Base-by-base conservation (phyloP, 1,140 invertebrate species). In the Sesamia nonagrioides region DNA sequence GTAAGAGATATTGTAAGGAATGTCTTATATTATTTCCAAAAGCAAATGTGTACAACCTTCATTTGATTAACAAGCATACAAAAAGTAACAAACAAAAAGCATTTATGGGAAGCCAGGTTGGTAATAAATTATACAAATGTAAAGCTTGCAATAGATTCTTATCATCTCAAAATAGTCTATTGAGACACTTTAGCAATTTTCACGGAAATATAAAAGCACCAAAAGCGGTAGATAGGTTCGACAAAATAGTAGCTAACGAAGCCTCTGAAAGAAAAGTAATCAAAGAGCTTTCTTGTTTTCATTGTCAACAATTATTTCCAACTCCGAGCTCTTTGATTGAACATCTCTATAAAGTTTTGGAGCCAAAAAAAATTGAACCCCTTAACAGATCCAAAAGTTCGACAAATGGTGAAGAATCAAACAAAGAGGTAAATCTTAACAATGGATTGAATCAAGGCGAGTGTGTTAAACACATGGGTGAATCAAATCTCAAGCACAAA, bases 1-100 rank as follows among this genome's bases (percentile, higher is more conserved):
- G 78, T 50, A 79, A 71, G 42, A 83, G 84, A 69, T 92, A 81
- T 78, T 92, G 91, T 81, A 56, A 82, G 15, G 50, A 18, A 48
- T 92, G 91, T 77, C 71, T 73, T 33, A 90, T 83, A 74, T 79
- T 89, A 27, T 91, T 91, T 85, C 79, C 86, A 33, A 80, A 78
- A 17, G 79, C 63, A 61, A 68, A 76, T 21, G 48, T 27, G 45
- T 72, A 83, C 21, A 69, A 80, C 3, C 33, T 58, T 8, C 91
- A 92, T 77, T 77, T 75, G 77, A 58, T 17, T 33, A 61, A 72
- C 35, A 37, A 13, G 50, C 73, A 75, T 63, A 18, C 7, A 18
- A 48, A 48, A 50, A 54, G n/a, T 13, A 54, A 11, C 3, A 45
- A 21, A 17, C 35, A 33, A n/a, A 17, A 11, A 37, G n/a, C 21